Conservation (phyloP, 2,797 vertebrate species). For the Mastacembelus armatus region DNA sequence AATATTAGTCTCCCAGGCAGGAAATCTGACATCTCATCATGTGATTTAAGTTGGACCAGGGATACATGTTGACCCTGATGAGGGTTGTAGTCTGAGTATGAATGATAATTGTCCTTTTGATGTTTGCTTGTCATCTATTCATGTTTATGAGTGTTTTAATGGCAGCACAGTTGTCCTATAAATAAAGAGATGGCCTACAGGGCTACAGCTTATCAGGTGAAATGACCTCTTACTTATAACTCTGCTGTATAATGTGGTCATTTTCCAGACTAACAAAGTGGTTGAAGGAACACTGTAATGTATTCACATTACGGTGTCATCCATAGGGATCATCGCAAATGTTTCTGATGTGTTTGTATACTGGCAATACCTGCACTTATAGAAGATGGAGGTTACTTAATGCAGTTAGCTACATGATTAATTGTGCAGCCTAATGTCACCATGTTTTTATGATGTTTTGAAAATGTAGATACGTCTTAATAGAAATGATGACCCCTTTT, state of each 20-base stretch:
- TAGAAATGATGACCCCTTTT: slow-evolving; percentile 5
- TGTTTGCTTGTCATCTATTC: not conserved
- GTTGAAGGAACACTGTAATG: slow-evolving; percentile 16
- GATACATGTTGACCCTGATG: slow-evolving; percentile 19
- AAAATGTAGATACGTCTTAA: slow-evolving; percentile 6
- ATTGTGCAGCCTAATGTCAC: slow-evolving; percentile 35
- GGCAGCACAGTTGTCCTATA: slow-evolving; percentile 4
- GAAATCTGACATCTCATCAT: slow-evolving; percentile 26
- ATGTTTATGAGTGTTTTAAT: not conserved
- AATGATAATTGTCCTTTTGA: not conserved
- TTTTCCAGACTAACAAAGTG: not conserved
- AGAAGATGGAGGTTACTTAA: slow-evolving; percentile 1
- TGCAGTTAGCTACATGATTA: slow-evolving; percentile 15
- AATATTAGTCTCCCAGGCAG: slow-evolving; percentile 18
- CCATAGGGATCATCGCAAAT: slow-evolving; percentile 9
- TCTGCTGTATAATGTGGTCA: slow-evolving; percentile 1
- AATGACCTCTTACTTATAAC: not conserved
- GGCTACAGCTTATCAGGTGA: too few relatives aligned
- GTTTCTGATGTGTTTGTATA: slow-evolving; percentile 4
- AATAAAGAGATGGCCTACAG: not conserved
- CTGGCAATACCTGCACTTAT: slow-evolving; percentile 7
- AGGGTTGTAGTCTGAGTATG: slow-evolving; percentile 17
- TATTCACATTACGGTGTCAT: slow-evolving; percentile 1
- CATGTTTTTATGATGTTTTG: slow-evolving; percentile 3
- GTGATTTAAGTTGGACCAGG: slow-evolving; percentile 38